These are phyloP conservation scores for cat (Felis catus) DNA, from an alignment of 2,113 vertebrate species.

Conservation along the genomic window F.catus_Fca126_mat1.0 CM031421.1:14293501-14294000, in stretches of 20 bases:
- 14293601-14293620: background rate
- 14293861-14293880: background rate
- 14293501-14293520: background rate
- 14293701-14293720: background rate
- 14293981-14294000: no score
- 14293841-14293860: background rate
- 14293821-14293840: background rate
- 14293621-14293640: background rate
- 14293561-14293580: background rate
- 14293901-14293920: background rate
- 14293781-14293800: background rate
- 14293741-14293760: background rate
- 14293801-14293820: background rate
- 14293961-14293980: background rate
- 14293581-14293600: background rate
- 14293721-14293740: background rate
- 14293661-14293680: background rate
- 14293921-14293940: background rate
- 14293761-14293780: background rate
- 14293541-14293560: background rate
- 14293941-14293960: background rate
- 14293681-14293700: background rate
- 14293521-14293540: background rate
- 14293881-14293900: background rate
- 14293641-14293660: background rate